A percentile compares a stretch with the other conserved stretches of the same genome.
These are phyloP conservation scores for Abrostola tripartita DNA, from an alignment of 2,888 invertebrate species.

Conservation along the genomic window DNA sequence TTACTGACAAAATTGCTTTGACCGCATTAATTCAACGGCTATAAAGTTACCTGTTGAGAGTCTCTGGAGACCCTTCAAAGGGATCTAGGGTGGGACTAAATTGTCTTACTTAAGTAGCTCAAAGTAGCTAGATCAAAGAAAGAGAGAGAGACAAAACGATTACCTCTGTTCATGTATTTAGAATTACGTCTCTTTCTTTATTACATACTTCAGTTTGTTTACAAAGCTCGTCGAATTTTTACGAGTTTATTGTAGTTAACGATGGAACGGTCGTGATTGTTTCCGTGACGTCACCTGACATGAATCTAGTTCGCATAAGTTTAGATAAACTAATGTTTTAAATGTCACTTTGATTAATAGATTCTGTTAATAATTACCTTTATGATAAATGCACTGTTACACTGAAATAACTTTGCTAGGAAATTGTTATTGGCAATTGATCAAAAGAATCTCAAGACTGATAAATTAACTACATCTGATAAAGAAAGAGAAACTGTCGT, in stretches of 20 bases:
- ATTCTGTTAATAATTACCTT: conserved; percentile 10
- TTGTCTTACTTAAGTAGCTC: conserved; percentile 75
- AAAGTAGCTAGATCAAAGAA: conserved; percentile 71
- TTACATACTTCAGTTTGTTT: conserved; percentile 46
- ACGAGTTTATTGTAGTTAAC: conserved; percentile 41
- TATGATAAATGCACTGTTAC: conserved; percentile 11
- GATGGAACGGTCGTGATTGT: conserved; percentile 20
- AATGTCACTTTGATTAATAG: conserved; percentile 32
- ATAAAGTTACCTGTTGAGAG: conserved; percentile 82
- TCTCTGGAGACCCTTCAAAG: conserved; percentile 73
- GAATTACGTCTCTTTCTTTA: conserved; percentile 53
- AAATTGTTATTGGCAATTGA: conserved; percentile 27
- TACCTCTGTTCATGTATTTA: conserved; percentile 51
- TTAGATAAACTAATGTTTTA: conserved; percentile 34
- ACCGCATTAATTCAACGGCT: conserved; percentile 78
- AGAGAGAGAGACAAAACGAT: conserved; percentile 55
- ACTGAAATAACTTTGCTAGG: conserved; percentile 11
- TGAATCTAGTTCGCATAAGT: conserved; percentile 18
- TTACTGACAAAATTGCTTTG: conserved; percentile 75
- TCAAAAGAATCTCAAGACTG: conserved; percentile 15
- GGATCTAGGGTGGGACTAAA: conserved; percentile 74
- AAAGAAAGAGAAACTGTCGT: too few relatives aligned
- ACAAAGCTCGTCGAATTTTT: conserved; percentile 47
- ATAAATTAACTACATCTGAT: not conserved
- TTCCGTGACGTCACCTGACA: conserved; percentile 21